These are phyloP conservation scores for Hesperophylax magnus DNA, from an alignment of 1,140 invertebrate species.

Conservation along the genomic window DNA sequence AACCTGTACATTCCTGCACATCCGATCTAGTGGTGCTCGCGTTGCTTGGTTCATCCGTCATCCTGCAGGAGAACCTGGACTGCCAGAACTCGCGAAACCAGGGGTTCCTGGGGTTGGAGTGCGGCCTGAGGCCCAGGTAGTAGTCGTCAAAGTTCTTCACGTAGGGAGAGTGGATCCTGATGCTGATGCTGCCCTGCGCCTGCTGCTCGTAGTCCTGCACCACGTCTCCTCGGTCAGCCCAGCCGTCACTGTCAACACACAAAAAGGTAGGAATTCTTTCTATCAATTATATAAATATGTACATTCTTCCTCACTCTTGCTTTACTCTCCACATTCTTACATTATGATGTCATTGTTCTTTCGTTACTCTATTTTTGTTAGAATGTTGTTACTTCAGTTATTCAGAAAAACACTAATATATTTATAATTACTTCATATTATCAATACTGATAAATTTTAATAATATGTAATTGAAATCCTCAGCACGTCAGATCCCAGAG, in stretches of 20 bases:
- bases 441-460: no score
- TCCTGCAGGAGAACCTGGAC: constrained; percentile 76
- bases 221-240: constrained; percentile 84
- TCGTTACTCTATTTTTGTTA: no score
- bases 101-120: constrained; percentile 78
- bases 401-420: no score
- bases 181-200: constrained; percentile 82
- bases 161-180: constrained; percentile 82
- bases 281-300: no score
- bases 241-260: constrained; percentile 75
- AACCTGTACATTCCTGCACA: constrained; percentile 47
- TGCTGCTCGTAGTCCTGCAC: constrained; percentile 76
- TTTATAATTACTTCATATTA: no score
- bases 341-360: no score
- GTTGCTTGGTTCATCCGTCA: constrained; percentile 61
- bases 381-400: no score
- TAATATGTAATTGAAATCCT: no score
- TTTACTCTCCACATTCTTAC: no score
- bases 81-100: constrained; percentile 88
- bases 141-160: constrained; percentile 79
- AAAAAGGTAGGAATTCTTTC: no score
- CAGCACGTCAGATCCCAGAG: no score
- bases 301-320: no score
- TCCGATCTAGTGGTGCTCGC: neutral
- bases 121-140: constrained; percentile 78